Evolutionary conservation across 2,113 vertebrate genomes (phyloP).

Genomic region (Pachycephala philippinensis): DNA sequence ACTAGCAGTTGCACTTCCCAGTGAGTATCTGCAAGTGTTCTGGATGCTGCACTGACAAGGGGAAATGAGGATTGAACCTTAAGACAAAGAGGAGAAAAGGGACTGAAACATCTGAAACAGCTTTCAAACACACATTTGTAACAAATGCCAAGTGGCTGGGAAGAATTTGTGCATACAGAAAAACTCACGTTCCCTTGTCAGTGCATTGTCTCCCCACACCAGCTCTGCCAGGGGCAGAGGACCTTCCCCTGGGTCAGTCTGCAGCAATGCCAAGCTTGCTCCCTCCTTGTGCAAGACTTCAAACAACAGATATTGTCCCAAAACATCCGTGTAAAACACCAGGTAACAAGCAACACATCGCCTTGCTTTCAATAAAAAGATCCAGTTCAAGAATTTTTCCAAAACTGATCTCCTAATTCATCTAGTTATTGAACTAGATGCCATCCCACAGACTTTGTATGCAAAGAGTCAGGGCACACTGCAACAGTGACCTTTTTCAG

Average conservation of each 20-base stretch:
- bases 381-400: neutral
- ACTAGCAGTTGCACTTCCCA: neutral
- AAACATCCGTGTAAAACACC: neutral
- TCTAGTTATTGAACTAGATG: neutral
- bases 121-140: neutral
- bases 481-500: neutral
- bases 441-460: neutral
- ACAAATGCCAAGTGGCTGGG: neutral
- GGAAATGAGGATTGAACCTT: constrained; percentile 6
- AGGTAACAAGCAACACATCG: neutral
- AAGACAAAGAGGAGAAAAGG: constrained; percentile 25
- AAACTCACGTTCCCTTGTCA: neutral
- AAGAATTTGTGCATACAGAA: neutral
- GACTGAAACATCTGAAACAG: constrained; percentile 38
- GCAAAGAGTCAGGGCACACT: neutral
- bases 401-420: neutral
- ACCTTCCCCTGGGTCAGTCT: neutral
- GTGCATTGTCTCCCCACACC: neutral
- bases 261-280: neutral
- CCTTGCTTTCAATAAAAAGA: neutral
- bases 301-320: neutral
- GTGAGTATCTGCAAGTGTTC: neutral
- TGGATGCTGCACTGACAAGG: neutral
- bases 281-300: neutral
- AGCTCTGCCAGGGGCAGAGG: neutral